phyloP scores from a whole-genome alignment of 2,797 vertebrate genomes.

The Lepilemur septentrionalis region DNA sequence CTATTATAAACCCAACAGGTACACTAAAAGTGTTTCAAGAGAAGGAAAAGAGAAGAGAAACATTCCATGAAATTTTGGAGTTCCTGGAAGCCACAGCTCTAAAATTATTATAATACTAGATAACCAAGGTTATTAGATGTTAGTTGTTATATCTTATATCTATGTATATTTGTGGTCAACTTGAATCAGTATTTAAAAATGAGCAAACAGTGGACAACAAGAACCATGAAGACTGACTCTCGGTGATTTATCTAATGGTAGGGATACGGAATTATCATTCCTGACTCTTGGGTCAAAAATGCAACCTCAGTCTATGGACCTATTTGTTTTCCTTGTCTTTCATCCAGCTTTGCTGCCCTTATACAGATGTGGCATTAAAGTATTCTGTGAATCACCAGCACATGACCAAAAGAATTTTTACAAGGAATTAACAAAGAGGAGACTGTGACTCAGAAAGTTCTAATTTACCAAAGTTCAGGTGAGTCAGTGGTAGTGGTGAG shows the following conservation, averaged over 20 bases:
- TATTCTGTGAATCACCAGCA: constrained; percentile 28
- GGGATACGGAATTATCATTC: not conserved
- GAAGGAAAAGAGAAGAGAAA: not conserved
- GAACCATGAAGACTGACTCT: not conserved
- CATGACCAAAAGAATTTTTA: constrained; percentile 28
- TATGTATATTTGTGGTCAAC: not conserved
- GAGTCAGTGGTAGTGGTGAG: not conserved
- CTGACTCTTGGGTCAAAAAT: not conserved
- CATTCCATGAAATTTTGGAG: not conserved
- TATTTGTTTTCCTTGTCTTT: not conserved
- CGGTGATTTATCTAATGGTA: not conserved
- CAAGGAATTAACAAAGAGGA: not conserved
- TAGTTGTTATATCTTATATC: not conserved
- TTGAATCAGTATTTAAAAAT: not conserved
- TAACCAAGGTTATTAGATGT: not conserved
- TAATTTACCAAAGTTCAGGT: constrained; percentile 22
- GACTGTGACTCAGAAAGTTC: constrained; percentile 11
- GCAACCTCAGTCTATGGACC: not conserved
- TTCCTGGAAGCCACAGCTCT: not conserved
- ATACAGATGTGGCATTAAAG: not conserved
- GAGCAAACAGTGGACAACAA: not conserved
- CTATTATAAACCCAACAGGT: not conserved
- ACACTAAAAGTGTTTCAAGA: not conserved
- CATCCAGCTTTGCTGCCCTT: not conserved
- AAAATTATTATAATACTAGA: not conserved